These are phyloP conservation scores for Laothoe populi DNA, from an alignment of 2,888 invertebrate species.

Conservation along the genomic window DNA sequence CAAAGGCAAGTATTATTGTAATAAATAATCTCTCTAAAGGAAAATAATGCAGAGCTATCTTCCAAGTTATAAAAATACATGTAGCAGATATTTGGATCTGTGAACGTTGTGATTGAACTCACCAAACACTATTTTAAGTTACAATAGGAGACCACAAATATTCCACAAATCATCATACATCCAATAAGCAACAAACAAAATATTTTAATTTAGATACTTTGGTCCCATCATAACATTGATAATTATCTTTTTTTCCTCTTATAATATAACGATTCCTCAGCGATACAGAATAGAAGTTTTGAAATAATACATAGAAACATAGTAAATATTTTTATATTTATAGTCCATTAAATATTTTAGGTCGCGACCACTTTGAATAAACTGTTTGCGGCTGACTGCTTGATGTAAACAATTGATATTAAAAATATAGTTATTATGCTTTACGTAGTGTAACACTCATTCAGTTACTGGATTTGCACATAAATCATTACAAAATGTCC, in stretches of 20 bases:
- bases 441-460: neutral
- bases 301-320: conserved; percentile 29
- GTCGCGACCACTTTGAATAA: neutral
- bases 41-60: too few relatives aligned
- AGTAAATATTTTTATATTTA: conserved; percentile 32
- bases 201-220: conserved; percentile 51
- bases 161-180: conserved; percentile 1
- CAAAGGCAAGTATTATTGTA: too few relatives aligned
- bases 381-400: neutral
- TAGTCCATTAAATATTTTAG: conserved; percentile 22
- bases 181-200: conserved; percentile 34
- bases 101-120: conserved; percentile 2
- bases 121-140: conserved; percentile 4
- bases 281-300: conserved; percentile 29
- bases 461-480: neutral
- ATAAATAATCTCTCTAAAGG: too few relatives aligned
- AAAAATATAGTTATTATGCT: neutral
- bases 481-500: neutral
- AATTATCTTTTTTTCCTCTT: conserved; percentile 30
- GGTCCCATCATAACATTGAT: conserved; percentile 63
- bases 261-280: conserved; percentile 24
- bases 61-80: neutral
- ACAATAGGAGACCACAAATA: conserved; percentile 26
- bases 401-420: neutral
- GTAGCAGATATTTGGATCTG: neutral